These are phyloP conservation scores for Dufourea novaeangliae DNA, from an alignment of 1,140 invertebrate species.

Conservation along the genomic window DNA sequence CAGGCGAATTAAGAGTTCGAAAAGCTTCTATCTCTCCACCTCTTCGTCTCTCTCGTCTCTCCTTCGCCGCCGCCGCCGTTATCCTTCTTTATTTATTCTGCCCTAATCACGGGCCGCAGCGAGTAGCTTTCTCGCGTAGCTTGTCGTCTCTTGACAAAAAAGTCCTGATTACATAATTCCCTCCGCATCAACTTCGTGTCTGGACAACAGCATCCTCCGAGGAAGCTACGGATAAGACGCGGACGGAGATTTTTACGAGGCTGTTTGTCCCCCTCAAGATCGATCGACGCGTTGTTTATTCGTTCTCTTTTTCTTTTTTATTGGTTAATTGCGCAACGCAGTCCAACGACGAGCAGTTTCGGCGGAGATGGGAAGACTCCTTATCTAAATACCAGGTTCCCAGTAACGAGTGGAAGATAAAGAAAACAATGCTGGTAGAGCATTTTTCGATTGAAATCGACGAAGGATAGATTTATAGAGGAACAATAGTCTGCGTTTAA, in stretches of 20 bases:
- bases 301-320: background rate
- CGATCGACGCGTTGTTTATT: background rate
- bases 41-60: constrained; percentile 8
- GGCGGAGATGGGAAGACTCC: too few species aligned
- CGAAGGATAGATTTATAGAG: too few species aligned
- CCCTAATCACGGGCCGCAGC: constrained; percentile 66
- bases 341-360: too few species aligned
- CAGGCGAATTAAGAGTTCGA: constrained; percentile 75
- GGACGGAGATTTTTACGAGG: background rate
- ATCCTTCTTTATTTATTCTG: constrained; percentile 52
- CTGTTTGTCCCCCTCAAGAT: background rate
- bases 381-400: too few species aligned
- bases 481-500: too few species aligned
- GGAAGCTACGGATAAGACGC: too few species aligned
- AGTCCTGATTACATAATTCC: constrained; percentile 42
- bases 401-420: too few species aligned
- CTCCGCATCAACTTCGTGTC: constrained; percentile 15
- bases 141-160: constrained; percentile 32
- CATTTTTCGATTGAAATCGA: too few species aligned
- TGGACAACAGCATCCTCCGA: background rate
- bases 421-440: too few species aligned
- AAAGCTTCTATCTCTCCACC: constrained; percentile 61
- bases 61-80: constrained; percentile 10
- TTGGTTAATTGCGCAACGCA: too few species aligned
- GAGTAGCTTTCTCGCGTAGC: constrained; percentile 48